Evolutionary conservation across 2,797 vertebrate species (phyloP).

Genomic region (Myripristis jacobus): DNA sequence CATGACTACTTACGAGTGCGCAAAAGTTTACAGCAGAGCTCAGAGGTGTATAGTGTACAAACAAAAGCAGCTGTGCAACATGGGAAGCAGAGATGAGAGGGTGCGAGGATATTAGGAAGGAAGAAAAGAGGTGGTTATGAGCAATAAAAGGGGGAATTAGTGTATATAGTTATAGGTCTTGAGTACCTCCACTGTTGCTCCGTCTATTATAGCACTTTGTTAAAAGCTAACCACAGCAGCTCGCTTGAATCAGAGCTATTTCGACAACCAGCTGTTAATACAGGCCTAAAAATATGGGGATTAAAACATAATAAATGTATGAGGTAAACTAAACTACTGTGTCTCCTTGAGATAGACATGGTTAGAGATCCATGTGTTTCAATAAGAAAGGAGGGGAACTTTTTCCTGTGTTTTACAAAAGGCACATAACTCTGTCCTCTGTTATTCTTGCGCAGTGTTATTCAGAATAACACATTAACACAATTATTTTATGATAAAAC

Average conservation of each 20-base stretch:
- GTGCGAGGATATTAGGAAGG: background rate
- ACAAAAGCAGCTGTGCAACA: background rate
- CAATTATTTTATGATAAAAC: no score
- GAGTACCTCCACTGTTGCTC: background rate
- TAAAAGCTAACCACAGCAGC: background rate
- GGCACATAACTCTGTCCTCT: no score
- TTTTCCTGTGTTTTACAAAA: background rate
- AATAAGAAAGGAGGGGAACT: constrained; percentile 29
- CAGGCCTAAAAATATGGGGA: background rate
- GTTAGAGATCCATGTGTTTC: background rate
- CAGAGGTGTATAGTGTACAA: background rate
- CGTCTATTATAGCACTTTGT: background rate
- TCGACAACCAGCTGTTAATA: background rate
- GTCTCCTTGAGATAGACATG: background rate
- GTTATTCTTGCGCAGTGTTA: no score
- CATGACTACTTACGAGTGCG: background rate
- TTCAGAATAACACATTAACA: no score
- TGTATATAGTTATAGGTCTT: background rate
- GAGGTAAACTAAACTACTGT: background rate
- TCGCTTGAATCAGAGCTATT: no score
- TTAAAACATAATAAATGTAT: background rate
- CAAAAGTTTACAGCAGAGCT: constrained; percentile 3
- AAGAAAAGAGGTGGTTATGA: background rate
- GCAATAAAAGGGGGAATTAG: background rate
- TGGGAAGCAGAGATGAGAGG: background rate